Conservation (phyloP, 2,113 vertebrate species). For the Pipa parva region DNA sequence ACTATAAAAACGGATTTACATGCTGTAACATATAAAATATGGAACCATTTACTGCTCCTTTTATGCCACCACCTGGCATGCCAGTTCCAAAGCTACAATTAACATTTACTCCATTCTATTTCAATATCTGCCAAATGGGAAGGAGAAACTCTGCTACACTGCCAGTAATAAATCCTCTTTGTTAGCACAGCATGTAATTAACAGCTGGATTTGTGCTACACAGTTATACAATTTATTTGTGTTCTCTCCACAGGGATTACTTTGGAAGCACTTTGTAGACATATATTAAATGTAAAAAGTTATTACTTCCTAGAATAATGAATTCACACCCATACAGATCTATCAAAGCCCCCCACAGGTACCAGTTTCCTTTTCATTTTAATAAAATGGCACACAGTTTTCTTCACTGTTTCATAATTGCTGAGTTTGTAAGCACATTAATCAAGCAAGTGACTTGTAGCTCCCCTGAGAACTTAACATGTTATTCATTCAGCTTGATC, state of each 20-base stretch:
- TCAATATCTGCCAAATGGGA: neutral
- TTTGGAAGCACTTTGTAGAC: neutral
- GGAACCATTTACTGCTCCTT: too few species aligned
- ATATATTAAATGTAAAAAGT: neutral
- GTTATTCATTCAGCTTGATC: neutral
- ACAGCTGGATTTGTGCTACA: neutral
- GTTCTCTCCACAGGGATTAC: neutral
- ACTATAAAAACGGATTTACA: too few species aligned
- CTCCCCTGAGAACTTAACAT: neutral
- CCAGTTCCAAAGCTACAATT: too few species aligned
- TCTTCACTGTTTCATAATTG: neutral
- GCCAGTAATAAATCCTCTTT: neutral
- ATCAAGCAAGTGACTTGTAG: neutral
- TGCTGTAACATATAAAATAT: too few species aligned
- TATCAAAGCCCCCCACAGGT: neutral
- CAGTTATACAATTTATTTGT: conserved; percentile 1
- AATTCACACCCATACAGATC: neutral
- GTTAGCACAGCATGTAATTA: neutral
- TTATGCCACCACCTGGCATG: too few species aligned
- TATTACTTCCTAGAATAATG: neutral
- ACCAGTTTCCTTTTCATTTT: neutral
- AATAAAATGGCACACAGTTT: neutral
- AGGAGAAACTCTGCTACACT: neutral
- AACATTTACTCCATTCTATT: neutral
- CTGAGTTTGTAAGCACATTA: neutral